phyloP scores from a whole-genome alignment of 2,888 invertebrate species.

The Hemicrepidius hirtus region DNA sequence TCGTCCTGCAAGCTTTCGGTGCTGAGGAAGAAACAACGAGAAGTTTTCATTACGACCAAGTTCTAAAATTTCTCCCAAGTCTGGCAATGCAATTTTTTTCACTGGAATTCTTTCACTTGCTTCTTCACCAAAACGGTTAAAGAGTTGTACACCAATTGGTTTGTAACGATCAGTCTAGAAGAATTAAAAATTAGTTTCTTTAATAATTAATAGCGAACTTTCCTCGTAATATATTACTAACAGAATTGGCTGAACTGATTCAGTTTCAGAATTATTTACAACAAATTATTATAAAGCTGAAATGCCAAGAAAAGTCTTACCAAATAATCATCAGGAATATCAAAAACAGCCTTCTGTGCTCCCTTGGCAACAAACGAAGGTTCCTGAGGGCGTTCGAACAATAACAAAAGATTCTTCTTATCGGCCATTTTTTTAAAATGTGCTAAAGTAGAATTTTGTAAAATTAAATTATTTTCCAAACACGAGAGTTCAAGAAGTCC shows the following conservation, averaged over 20 bases:
- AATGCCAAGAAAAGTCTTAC: too few relatives aligned
- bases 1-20: slow-evolving; percentile 81
- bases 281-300: too few relatives aligned
- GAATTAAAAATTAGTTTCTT: too few relatives aligned
- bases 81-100: slow-evolving; percentile 75
- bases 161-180: slow-evolving; percentile 74
- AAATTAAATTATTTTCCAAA: too few relatives aligned
- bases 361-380: slow-evolving; percentile 87
- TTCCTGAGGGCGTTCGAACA: slow-evolving; percentile 86
- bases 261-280: too few relatives aligned
- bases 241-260: too few relatives aligned
- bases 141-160: slow-evolving; percentile 75
- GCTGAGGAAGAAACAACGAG: slow-evolving; percentile 84
- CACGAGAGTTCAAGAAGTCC: too few relatives aligned
- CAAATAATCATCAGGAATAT: slow-evolving; percentile 77
- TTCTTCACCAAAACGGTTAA: slow-evolving; percentile 77
- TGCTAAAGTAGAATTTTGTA: too few relatives aligned
- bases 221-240: too few relatives aligned
- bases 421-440: slow-evolving; percentile 66
- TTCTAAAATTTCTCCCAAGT: slow-evolving; percentile 75
- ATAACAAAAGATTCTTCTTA: slow-evolving; percentile 75
- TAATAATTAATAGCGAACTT: too few relatives aligned
- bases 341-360: slow-evolving; percentile 76
- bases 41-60: slow-evolving; percentile 79
- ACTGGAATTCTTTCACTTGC: slow-evolving; percentile 74